These are phyloP conservation scores for Poecile montanus DNA, from an alignment of 2,797 vertebrate species.

Conservation along the genomic window DNA sequence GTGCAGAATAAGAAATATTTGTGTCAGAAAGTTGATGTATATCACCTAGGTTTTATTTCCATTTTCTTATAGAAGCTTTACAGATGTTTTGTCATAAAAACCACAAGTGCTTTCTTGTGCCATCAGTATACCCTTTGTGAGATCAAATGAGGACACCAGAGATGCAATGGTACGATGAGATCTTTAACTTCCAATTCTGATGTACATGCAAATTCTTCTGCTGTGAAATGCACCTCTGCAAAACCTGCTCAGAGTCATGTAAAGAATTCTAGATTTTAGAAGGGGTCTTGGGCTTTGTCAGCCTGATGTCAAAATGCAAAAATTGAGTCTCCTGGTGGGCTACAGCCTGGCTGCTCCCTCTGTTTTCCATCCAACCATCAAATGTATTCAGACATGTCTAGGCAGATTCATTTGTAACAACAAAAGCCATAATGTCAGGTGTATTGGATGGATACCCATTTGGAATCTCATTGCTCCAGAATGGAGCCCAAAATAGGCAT, in stretches of 20 bases:
- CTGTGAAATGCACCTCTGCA: not conserved
- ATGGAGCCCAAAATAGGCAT: not conserved
- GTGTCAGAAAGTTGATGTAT: not conserved
- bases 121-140: not conserved
- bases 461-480: not conserved
- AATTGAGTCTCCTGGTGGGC: not conserved
- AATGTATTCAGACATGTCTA: not conserved
- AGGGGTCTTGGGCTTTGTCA: not conserved
- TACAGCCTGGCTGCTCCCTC: not conserved
- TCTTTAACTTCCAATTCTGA: not conserved
- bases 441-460: not conserved
- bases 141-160: not conserved
- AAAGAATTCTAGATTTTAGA: not conserved
- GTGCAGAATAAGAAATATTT: not conserved
- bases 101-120: not conserved
- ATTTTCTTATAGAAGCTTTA: not conserved
- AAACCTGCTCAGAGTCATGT: not conserved
- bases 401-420: not conserved
- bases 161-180: not conserved
- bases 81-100: not conserved
- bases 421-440: fast-evolving
- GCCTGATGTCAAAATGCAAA: not conserved
- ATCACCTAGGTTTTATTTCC: not conserved
- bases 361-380: not conserved
- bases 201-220: not conserved